Evolutionary conservation across 2,888 invertebrate genomes (phyloP), one percentile per base, ranked within the genome.

Genomic region (Oasisia sp.): DNA sequence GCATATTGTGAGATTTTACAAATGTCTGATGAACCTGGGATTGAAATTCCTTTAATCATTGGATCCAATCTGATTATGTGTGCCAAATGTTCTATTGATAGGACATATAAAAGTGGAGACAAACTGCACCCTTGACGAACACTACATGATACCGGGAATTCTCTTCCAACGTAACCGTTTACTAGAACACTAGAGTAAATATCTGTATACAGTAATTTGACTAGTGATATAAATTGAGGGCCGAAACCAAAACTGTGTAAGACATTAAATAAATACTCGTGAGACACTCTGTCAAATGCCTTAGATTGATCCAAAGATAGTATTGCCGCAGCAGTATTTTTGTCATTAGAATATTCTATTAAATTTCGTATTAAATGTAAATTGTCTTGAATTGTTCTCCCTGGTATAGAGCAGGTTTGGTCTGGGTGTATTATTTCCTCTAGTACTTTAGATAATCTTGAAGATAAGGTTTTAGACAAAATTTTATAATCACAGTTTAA

Each of bases 211-310:
- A n/a, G n/a, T n/a, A n/a, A 27, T n/a, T n/a, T n/a, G n/a, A n/a
- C n/a, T n/a, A n/a, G n/a, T n/a, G n/a, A n/a, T n/a, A n/a, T n/a
- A n/a, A 74, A 92, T 56, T 50, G 32, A 0, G 0, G 74, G 0
- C 91, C 91, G 12, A 92, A 92, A 0, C 92, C 92, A 38, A 89
- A 92, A 5, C 8, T 74, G 9, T 11, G 9, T 89, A 92, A 32
- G 8, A 89, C 89, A 8, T 56, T 7, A 32, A 91, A 91, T 44
- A 92, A 38, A 32, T 92, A 92, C 9, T 89, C 12, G 44, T 91
- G 91, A 0, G 91, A 91, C 14, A 92, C 58, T 4, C 91, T 58
- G n/a, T 92, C 92, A 91, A 92, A 92, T 0, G 92, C 92, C 0
- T 92, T 91, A 0, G 50, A 50, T n/a, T 74, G 91, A 32, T 92